Evolutionary conservation across 2,888 invertebrate species (phyloP), one percentile per base, ranked within the genome.

Genomic region (Erebia palarica): DNA sequence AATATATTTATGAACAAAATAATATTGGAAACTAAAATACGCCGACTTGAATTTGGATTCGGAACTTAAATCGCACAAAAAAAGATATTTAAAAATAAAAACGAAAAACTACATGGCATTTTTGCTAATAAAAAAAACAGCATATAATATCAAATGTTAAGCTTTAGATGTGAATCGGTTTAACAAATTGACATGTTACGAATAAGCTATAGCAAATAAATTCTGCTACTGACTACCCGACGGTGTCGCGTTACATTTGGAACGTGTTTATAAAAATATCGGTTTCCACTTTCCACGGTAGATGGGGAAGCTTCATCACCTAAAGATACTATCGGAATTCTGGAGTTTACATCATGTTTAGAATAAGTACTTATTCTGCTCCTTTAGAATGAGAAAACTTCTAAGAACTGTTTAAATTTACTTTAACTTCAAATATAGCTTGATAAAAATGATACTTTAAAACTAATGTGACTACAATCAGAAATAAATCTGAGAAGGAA

Each of bases 261-360:
- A 77, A 78, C 78, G 73, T 69, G 79, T 76, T 81, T 80, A 87
- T 87, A 87, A 86, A 88, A 87, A 84, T 88, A 88, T 88, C 85
- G 78, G 78, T 84, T 85, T 74, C 53, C 77, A 77, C 75, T 84
- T 85, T 74, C 53, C 77, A 77, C 75, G 73, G 76, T 74, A 75
- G 69, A 74, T 72, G 72, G 65, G 55, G 61, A 70, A 59, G 51
- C 74, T 73, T 75, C 75, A 69, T 72, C 75, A 76, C 73, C 61
- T 65, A 70, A 27, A 27, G 75, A 77, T 72, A 71, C 60, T 60
- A 75, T 77, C 74, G 47, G 67, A 65, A 71, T 44, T 69, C 59
- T n/a, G 3, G 27, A 49, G 59, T 67, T 42, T 16, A 36, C 53
- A 11, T 53, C n/a, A 36, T 65, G 14, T 64, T 51, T 51, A n/a